Evolutionary conservation across 2,113 vertebrate species (phyloP).

Genomic region (Nycticorax nycticorax): DNA sequence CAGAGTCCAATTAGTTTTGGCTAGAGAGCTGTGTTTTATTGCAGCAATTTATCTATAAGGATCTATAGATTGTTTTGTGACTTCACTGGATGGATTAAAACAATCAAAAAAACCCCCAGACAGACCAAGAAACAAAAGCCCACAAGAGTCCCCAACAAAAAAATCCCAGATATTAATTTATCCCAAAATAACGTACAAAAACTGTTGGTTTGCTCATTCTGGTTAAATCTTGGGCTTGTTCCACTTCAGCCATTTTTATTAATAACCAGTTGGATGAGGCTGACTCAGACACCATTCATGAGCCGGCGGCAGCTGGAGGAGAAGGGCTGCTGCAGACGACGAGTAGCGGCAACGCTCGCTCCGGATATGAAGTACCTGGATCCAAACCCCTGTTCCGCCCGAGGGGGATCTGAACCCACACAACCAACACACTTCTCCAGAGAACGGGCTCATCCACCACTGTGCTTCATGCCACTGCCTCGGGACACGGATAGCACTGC

Average conservation of each 20-base stretch:
- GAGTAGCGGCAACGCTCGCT: not conserved
- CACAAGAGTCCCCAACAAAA: not conserved
- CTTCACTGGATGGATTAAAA: not conserved
- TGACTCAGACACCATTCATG: constrained; percentile 16
- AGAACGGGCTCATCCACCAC: not conserved
- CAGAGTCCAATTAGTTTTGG: not conserved
- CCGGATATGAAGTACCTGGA: not conserved
- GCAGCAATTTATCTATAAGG: not conserved
- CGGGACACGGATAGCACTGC: accelerated
- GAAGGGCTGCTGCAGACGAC: not conserved
- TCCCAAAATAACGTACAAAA: not conserved
- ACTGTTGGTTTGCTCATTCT: not conserved
- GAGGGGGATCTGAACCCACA: not conserved
- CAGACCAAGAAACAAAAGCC: not conserved
- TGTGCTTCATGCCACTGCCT: accelerated
- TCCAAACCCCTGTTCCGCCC: not conserved
- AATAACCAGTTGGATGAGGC: not conserved
- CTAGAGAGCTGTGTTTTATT: not conserved
- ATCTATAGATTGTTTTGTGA: not conserved
- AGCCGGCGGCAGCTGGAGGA: not conserved
- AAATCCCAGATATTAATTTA: not conserved
- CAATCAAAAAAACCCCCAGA: not conserved
- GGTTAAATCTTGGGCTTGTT: not conserved
- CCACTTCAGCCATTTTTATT: not conserved
- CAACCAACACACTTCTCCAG: not conserved